These are phyloP conservation scores for Acronicta aceris DNA, from an alignment of 2,888 invertebrate species.

Conservation along the genomic window DNA sequence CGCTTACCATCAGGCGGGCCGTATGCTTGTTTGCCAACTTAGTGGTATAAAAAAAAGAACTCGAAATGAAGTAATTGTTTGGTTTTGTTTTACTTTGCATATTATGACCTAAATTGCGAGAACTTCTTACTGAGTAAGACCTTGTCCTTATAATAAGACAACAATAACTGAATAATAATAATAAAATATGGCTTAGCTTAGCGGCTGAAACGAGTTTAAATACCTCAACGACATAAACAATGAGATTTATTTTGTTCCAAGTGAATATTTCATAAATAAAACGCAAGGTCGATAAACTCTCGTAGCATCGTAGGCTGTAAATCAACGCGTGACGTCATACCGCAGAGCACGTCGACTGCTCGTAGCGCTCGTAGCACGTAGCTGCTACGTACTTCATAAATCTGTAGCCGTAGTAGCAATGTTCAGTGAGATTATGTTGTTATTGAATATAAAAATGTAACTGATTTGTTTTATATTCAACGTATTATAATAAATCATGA, in stretches of 20 bases:
- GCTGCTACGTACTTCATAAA: constrained; percentile 49
- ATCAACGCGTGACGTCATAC: constrained; percentile 69
- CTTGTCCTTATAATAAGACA: too few species aligned
- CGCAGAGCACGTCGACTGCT: constrained; percentile 52
- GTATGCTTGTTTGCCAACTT: too few species aligned
- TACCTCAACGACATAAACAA: background rate
- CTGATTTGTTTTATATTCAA: background rate
- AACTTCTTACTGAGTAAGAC: too few species aligned
- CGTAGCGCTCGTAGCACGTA: constrained; percentile 61
- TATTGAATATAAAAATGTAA: constrained; percentile 17
- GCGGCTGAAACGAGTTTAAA: background rate
- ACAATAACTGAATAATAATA: too few species aligned
- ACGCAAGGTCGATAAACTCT: constrained; percentile 63
- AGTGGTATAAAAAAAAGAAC: too few species aligned
- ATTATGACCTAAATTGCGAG: too few species aligned
- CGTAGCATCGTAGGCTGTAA: constrained; percentile 65
- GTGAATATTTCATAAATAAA: constrained; percentile 35
- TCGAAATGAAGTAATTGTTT: too few species aligned
- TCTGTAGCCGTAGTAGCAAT: constrained; percentile 32
- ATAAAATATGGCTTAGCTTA: background rate
- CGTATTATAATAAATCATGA: background rate
- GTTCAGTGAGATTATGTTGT: constrained; percentile 36
- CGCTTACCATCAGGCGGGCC: too few species aligned
- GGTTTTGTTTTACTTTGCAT: too few species aligned
- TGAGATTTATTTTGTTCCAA: constrained; percentile 1